These are phyloP conservation scores for Caenorhabditis imperialis DNA, from an alignment of 2,888 invertebrate genomes.

Conservation along the genomic window DNA sequence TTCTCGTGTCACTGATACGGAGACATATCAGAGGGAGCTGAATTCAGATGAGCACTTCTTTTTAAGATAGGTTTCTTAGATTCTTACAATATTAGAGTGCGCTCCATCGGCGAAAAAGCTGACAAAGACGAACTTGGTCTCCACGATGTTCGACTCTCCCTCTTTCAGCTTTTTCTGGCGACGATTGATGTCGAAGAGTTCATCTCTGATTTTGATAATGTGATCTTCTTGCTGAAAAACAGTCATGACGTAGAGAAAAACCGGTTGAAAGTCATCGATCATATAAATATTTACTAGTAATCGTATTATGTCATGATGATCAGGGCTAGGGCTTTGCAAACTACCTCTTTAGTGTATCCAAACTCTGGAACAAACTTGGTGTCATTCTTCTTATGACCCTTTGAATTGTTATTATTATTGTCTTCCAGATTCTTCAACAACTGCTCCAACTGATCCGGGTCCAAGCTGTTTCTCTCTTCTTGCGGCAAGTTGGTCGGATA, in stretches of 20 bases:
- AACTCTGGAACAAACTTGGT: slow-evolving; percentile 45
- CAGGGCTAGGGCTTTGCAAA: background rate
- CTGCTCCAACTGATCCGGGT: slow-evolving; percentile 47
- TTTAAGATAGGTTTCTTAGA: too few relatives aligned
- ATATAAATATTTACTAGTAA: too few relatives aligned
- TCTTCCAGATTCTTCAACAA: slow-evolving; percentile 34
- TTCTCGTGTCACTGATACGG: slow-evolving; percentile 32
- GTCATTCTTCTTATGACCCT: slow-evolving; percentile 37
- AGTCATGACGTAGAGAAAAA: too few relatives aligned
- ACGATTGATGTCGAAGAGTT: slow-evolving; percentile 53
- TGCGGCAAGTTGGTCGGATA: slow-evolving; percentile 54
- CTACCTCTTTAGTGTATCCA: slow-evolving; percentile 54
- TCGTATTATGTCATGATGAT: too few relatives aligned
- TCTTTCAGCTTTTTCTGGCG: slow-evolving; percentile 37
- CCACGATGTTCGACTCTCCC: slow-evolving; percentile 44
- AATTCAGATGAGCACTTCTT: background rate
- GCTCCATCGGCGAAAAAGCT: slow-evolving; percentile 54
- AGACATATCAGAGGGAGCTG: slow-evolving; percentile 50
- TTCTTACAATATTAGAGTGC: slow-evolving; percentile 47
- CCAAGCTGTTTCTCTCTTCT: slow-evolving; percentile 48
- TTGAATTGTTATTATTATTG: slow-evolving; percentile 25
- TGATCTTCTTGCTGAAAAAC: slow-evolving; percentile 52
- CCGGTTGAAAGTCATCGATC: too few relatives aligned
- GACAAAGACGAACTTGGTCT: slow-evolving; percentile 54
- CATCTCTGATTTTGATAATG: slow-evolving; percentile 41